A percentile compares a stretch with the other conserved stretches of the same genome.
Evolutionary conservation across 1,140 invertebrate species (phyloP).

Genomic region (Maconellicoccus hirsutus): DNA sequence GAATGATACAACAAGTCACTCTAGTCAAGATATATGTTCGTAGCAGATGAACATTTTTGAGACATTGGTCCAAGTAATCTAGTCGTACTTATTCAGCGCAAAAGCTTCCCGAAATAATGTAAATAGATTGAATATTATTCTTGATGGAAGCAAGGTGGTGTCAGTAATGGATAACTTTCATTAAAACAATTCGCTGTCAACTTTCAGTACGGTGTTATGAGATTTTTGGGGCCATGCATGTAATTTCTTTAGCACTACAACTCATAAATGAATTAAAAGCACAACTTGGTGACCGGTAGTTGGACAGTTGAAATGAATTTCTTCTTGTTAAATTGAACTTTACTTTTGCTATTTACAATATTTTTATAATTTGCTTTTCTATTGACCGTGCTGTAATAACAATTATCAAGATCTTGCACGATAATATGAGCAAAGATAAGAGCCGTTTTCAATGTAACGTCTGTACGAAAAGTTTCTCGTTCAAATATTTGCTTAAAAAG

Average conservation of each 20-base stretch:
- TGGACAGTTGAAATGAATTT: neutral
- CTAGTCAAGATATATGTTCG: neutral
- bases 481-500: constrained; percentile 30
- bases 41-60: neutral
- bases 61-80: neutral
- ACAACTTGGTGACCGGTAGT: neutral
- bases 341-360: too few relatives aligned
- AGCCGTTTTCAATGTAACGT: constrained; percentile 30
- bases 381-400: neutral
- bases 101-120: neutral
- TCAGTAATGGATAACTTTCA: neutral
- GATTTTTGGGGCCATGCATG: neutral
- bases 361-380: too few relatives aligned
- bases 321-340: neutral
- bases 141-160: neutral
- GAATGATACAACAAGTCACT: neutral
- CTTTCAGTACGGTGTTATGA: neutral
- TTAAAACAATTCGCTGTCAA: neutral
- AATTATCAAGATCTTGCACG: neutral
- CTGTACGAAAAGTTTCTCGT: constrained; percentile 35
- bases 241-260: neutral
- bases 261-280: neutral
- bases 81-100: neutral
- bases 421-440: neutral
- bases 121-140: neutral